Conservation (phyloP, 2,888 invertebrate species). For the Sinodicranocentrus sp. region DNA sequence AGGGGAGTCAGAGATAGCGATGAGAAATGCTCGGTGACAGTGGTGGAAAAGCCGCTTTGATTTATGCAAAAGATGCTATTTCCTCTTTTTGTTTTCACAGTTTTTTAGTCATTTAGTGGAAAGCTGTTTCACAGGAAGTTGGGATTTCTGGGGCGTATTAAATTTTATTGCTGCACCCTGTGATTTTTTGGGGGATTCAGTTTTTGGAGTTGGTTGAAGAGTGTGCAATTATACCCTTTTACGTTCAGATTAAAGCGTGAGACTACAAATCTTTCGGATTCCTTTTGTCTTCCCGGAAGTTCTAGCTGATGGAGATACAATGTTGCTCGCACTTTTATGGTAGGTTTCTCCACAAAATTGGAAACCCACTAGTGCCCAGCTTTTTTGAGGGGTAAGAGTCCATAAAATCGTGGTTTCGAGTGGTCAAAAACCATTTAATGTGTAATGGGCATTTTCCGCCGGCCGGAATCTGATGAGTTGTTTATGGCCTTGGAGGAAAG, state of each 20-base stretch:
- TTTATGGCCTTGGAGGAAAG: slow-evolving; percentile 48
- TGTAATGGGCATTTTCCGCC: slow-evolving; percentile 54
- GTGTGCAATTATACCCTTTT: slow-evolving; percentile 57
- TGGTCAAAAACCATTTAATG: slow-evolving; percentile 47
- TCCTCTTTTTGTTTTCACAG: slow-evolving; percentile 23
- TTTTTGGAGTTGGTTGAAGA: slow-evolving; percentile 14
- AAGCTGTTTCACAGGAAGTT: slow-evolving; percentile 5
- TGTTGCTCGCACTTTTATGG: neutral
- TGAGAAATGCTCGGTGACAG: slow-evolving; percentile 34
- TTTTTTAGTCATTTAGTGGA: slow-evolving; percentile 26
- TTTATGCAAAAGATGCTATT: slow-evolving; percentile 53
- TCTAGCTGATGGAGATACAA: slow-evolving; percentile 5
- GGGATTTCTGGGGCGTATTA: slow-evolving; percentile 47
- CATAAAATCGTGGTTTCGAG: slow-evolving; percentile 25
- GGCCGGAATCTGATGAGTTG: slow-evolving; percentile 61
- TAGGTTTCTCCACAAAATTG: slow-evolving; percentile 6
- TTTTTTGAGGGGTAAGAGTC: slow-evolving; percentile 5
- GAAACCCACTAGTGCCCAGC: slow-evolving; percentile 3
- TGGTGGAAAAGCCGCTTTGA: slow-evolving; percentile 6
- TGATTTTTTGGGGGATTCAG: neutral
- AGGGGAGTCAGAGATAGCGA: too few relatives aligned
- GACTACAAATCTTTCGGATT: slow-evolving; percentile 46
- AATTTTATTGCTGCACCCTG: slow-evolving; percentile 51
- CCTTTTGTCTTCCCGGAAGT: slow-evolving; percentile 37
- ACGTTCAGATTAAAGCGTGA: slow-evolving; percentile 58